Percentiles rank a stretch among this genome's conserved stretches.
These are phyloP conservation scores for Pangasius larnaudii DNA, from an alignment of 2,797 vertebrate species.

Conservation along the genomic window DNA sequence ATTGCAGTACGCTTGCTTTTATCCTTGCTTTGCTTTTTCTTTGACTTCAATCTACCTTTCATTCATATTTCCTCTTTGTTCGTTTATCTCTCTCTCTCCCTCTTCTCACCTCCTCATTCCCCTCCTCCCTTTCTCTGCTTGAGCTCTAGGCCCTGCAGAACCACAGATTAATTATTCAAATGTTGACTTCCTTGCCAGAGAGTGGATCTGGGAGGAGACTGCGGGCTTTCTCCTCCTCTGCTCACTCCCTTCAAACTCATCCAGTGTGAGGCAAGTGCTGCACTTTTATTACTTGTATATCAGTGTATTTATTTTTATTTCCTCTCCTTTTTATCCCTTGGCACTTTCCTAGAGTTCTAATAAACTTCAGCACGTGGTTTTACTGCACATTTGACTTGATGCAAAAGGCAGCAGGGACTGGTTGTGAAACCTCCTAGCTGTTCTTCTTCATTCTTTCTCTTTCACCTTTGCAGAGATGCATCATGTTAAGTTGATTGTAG, in stretches of 20 bases:
- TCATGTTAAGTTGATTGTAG: neutral
- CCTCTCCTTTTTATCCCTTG: constrained; percentile 30
- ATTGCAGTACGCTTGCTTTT: constrained; percentile 15
- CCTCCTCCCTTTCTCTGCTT: constrained; percentile 43
- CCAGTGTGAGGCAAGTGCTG: constrained; percentile 40
- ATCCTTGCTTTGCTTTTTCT: neutral
- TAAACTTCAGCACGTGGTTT: constrained; percentile 69
- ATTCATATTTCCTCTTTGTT: constrained; percentile 6
- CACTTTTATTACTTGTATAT: constrained; percentile 55
- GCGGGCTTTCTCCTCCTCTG: constrained; percentile 37
- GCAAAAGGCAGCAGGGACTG: constrained; percentile 67
- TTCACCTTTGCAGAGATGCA: neutral
- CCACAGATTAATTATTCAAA: constrained; percentile 57
- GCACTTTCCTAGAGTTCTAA: constrained; percentile 58
- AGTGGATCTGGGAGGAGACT: constrained; percentile 47
- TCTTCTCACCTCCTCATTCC: constrained; percentile 19
- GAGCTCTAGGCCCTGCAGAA: constrained; percentile 39
- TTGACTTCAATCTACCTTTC: constrained; percentile 8
- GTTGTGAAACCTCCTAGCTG: constrained; percentile 55
- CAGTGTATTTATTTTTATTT: constrained; percentile 49
- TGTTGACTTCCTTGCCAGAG: constrained; percentile 49
- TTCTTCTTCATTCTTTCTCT: constrained; percentile 37
- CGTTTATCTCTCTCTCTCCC: constrained; percentile 13
- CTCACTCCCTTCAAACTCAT: constrained; percentile 50
- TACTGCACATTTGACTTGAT: constrained; percentile 71